These are phyloP conservation scores for Phortica okadai DNA, from an alignment of 2,888 invertebrate species.

Conservation along the genomic window DNA sequence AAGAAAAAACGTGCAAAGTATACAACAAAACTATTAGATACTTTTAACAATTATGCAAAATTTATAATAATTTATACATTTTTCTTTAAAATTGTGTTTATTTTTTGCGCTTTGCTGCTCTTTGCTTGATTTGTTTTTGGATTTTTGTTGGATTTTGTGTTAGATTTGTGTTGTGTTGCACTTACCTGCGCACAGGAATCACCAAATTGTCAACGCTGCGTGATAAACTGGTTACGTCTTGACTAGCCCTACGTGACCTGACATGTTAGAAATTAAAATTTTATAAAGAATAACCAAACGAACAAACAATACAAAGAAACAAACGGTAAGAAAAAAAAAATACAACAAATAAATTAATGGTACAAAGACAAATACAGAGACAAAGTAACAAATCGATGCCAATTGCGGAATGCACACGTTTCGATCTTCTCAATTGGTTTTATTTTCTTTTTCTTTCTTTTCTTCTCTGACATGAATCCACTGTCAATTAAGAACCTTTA, in stretches of 20 bases:
- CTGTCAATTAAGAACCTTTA: too few relatives aligned
- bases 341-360: constrained; percentile 27
- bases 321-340: constrained; percentile 33
- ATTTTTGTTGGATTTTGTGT: constrained; percentile 33
- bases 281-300: constrained; percentile 53
- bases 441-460: constrained; percentile 10
- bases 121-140: constrained; percentile 34
- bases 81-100: neutral
- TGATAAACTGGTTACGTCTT: constrained; percentile 84
- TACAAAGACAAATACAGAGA: constrained; percentile 27
- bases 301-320: constrained; percentile 38
- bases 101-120: neutral
- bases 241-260: constrained; percentile 92
- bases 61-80: neutral
- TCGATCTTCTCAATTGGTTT: constrained; percentile 14
- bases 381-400: constrained; percentile 57
- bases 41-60: neutral
- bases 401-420: constrained; percentile 53
- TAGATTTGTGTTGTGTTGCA: constrained; percentile 51
- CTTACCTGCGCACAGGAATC: constrained; percentile 80
- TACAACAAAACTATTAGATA: too few relatives aligned
- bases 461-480: constrained; percentile 18
- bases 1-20: too few relatives aligned
- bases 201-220: constrained; percentile 83
- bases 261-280: constrained; percentile 73